phyloP scores from a whole-genome alignment of 2,888 invertebrate genomes.

The Eubasilissa splendida region DNA sequence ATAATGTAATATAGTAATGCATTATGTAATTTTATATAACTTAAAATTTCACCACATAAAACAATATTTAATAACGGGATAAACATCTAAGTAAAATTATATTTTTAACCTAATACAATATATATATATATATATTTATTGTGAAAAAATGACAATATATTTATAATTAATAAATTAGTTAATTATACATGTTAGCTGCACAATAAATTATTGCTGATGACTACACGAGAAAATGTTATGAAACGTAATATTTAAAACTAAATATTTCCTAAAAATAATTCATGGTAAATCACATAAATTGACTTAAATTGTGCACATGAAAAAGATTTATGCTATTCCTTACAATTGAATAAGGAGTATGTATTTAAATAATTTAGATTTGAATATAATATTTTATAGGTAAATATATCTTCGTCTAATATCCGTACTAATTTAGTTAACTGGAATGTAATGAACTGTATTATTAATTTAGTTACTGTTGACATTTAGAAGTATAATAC shows the following conservation, averaged over 20 bases:
- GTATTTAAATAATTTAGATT: background rate
- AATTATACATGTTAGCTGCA: conserved; percentile 5
- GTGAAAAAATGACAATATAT: conserved; percentile 4
- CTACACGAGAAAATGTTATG: conserved; percentile 16
- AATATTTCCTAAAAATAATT: conserved; percentile 34
- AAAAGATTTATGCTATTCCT: conserved; percentile 10
- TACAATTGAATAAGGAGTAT: conserved; percentile 21
- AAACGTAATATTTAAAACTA: conserved; percentile 26
- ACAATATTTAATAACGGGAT: too few species aligned
- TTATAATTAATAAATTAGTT: conserved; percentile 6
- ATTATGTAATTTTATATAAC: too few species aligned
- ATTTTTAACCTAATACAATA: conserved; percentile 10
- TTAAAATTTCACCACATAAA: too few species aligned
- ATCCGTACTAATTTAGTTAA: conserved; percentile 15
- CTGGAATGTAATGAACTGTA: conserved; percentile 22
- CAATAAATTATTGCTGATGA: conserved; percentile 21
- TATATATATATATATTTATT: background rate
- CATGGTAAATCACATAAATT: conserved; percentile 31
- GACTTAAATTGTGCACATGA: conserved; percentile 29
- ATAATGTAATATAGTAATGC: background rate
- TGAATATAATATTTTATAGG: conserved; percentile 27
- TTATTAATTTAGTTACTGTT: conserved; percentile 10
- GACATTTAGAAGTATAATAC: conserved; percentile 7
- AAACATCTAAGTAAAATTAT: conserved; percentile 26
- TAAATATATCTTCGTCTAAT: conserved; percentile 14